Evolutionary conservation across 2,888 invertebrate genomes (phyloP).

Genomic region (Zygaena filipendulae): DNA sequence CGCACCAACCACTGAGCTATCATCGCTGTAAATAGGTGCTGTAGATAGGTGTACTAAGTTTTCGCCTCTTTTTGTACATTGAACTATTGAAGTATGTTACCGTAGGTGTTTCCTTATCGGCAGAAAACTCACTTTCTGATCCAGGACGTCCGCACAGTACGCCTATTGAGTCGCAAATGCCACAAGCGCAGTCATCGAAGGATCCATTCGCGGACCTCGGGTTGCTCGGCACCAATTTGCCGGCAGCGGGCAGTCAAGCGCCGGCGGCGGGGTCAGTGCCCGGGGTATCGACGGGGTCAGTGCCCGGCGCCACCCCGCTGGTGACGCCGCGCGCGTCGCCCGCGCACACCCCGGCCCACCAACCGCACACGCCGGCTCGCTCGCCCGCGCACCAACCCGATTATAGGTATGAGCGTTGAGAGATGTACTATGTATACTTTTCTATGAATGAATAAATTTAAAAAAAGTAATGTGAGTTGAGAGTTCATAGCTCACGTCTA

Average conservation of each 20-base stretch:
- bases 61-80: no score
- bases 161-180: no score
- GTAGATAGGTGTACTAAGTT: no score
- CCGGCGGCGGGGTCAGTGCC: slow-evolving; percentile 10
- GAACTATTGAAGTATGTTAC: no score
- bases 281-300: slow-evolving; percentile 11
- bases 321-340: slow-evolving; percentile 42
- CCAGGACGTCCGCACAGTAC: slow-evolving; percentile 44
- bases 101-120: no score
- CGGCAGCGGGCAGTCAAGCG: neutral
- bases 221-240: slow-evolving; percentile 26
- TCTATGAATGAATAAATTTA: no score
- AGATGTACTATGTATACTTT: no score
- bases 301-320: slow-evolving; percentile 21
- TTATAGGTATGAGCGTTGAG: slow-evolving; percentile 54
- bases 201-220: slow-evolving; percentile 84
- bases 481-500: no score
- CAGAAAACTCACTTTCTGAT: no score
- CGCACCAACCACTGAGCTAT: no score
- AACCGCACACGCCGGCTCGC: slow-evolving; percentile 35
- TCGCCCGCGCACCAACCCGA: slow-evolving; percentile 58
- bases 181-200: slow-evolving; percentile 57
- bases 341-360: slow-evolving; percentile 40
- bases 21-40: no score
- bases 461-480: no score